Evolutionary conservation across 2,888 invertebrate genomes (phyloP), one percentile per base, ranked within the genome.

Genomic region (Papilio gigon): DNA sequence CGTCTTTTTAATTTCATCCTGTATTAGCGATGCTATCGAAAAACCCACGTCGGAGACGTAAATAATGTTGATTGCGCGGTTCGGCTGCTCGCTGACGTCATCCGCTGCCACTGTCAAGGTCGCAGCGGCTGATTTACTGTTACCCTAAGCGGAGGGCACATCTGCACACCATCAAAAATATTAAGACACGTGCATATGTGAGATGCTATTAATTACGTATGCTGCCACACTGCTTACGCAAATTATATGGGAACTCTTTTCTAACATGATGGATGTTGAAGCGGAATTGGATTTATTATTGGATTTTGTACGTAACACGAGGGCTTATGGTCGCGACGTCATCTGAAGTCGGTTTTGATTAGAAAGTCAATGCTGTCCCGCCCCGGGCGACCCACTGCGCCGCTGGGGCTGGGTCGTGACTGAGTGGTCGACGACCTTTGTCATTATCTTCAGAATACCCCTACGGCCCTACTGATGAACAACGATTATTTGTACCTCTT

Each of bases 61-160:
- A 64, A 64, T 63, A 35, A 50, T 56, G 17, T 22, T 22, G 40
- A 25, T 35, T 25, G 44, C 35, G 65, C 58, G 42, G 64, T 44
- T 60, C 42, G 25, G 65, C 62, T 30, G 58, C 37, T 58, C 42
- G 59, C 40, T 71, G 70, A 71, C 72, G 72, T 72, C 72, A 37
- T 17, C 64, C 64, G 44, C 42, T 58, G 68, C 67, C 72, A 72
- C 44, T 71, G 72, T 37, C 72, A 72, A 71, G 71, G 72, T 58
- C 40, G 27, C 33, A 64, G 33, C 37, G 56, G 35, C 62, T 25
- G 42, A 64, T 53, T 60, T 44, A 68, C 64, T 40, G 62, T 40
- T 64, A 63, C 58, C 64, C 35, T 62, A 68, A 27, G 33, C 47
- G 50, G 40, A 65, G 22, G 35, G 35, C 59, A 33, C 53, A 22